A percentile compares a stretch with the other conserved stretches of the same genome.
phyloP scores from a whole-genome alignment of 2,113 vertebrate species.

The Eulemur macaco region DNA sequence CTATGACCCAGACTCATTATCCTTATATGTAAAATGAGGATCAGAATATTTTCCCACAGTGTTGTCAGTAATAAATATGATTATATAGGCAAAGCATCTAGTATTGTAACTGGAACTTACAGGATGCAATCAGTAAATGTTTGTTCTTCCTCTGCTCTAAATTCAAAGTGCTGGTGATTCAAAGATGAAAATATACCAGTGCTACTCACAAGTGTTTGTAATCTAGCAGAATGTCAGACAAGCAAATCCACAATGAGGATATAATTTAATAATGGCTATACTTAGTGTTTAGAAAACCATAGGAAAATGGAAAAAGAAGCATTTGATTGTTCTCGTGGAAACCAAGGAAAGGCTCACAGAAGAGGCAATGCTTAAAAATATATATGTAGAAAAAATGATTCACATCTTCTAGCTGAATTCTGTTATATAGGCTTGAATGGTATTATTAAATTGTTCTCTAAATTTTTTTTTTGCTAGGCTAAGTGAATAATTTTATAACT shows the following conservation, averaged over 20 bases:
- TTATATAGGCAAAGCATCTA: neutral
- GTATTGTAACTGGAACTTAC: neutral
- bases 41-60: neutral
- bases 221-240: neutral
- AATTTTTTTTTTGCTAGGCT: neutral
- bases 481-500: neutral
- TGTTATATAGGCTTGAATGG: neutral
- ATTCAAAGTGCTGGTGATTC: neutral
- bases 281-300: neutral
- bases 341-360: neutral
- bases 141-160: neutral
- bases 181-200: neutral
- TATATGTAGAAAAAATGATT: neutral
- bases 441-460: neutral
- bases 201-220: neutral
- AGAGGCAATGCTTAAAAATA: neutral
- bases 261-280: neutral
- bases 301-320: neutral
- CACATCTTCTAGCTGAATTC: neutral
- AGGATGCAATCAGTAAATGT: neutral
- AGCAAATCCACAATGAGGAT: neutral
- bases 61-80: neutral
- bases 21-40: neutral
- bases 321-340: neutral
- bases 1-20: neutral